These are phyloP conservation scores for Rhynchonycteris naso DNA, from an alignment of 2,797 vertebrate species.

Conservation along the genomic window DNA sequence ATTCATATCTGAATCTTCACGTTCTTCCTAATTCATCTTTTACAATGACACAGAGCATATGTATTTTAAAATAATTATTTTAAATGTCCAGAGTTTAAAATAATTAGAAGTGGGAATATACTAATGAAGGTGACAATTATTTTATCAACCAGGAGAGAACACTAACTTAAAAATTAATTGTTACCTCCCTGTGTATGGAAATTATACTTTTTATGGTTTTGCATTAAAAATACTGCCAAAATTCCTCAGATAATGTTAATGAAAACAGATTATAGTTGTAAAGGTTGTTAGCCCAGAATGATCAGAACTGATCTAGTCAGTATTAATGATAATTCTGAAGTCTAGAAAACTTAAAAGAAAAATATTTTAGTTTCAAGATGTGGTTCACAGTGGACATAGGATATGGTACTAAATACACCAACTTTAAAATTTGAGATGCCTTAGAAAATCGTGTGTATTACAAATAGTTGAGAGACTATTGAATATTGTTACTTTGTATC, in stretches of 20 bases:
- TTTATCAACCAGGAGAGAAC: background rate
- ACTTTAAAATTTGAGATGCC: background rate
- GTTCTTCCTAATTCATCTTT: background rate
- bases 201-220: conserved; percentile 20
- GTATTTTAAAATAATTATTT: conserved; percentile 46
- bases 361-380: background rate
- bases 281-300: conserved; percentile 9
- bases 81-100: background rate
- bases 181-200: background rate
- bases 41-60: background rate
- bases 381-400: background rate
- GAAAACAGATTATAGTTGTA: background rate
- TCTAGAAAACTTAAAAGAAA: background rate
- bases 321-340: conserved; percentile 42
- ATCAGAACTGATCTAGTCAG: background rate
- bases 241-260: background rate
- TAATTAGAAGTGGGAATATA: background rate
- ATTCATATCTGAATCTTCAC: background rate
- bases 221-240: background rate
- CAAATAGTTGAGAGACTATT: background rate
- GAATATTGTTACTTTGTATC: background rate
- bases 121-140: background rate
- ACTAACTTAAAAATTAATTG: background rate
- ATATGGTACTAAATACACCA: background rate
- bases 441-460: background rate